Evolutionary conservation across 2,113 vertebrate species (phyloP).

Genomic region (Cygnus atratus): DNA sequence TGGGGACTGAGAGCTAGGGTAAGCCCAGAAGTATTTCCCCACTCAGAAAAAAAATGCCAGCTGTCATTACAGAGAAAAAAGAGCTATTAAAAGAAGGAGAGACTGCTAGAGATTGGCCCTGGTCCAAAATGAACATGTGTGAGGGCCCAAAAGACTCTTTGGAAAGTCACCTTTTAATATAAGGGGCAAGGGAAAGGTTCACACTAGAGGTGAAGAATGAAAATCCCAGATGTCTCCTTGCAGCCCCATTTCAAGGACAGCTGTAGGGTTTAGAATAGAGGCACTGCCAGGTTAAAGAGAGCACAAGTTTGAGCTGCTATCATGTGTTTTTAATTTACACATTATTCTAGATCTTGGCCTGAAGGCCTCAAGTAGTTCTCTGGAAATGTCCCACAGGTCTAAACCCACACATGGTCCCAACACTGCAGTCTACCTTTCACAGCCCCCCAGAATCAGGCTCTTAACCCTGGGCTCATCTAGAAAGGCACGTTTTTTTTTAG

Average conservation of each 20-base stretch:
- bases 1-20: background rate
- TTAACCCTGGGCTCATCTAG: background rate
- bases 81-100: background rate
- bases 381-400: background rate
- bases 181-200: background rate
- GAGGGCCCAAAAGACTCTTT: background rate
- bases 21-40: constrained; percentile 43
- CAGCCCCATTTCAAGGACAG: background rate
- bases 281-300: background rate
- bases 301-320: background rate
- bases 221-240: background rate
- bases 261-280: background rate
- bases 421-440: background rate
- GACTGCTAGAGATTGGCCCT: background rate
- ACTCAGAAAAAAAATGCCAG: background rate
- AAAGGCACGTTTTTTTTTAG: background rate
- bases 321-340: background rate
- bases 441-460: background rate
- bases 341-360: background rate
- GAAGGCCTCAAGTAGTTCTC: background rate
- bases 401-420: background rate
- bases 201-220: background rate
- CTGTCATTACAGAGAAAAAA: constrained; percentile 41
- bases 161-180: background rate
- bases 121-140: background rate